Evolutionary conservation across 2,113 vertebrate species (phyloP), one percentile per base, ranked within the genome.

Genomic region (Lasiurus borealis): DNA sequence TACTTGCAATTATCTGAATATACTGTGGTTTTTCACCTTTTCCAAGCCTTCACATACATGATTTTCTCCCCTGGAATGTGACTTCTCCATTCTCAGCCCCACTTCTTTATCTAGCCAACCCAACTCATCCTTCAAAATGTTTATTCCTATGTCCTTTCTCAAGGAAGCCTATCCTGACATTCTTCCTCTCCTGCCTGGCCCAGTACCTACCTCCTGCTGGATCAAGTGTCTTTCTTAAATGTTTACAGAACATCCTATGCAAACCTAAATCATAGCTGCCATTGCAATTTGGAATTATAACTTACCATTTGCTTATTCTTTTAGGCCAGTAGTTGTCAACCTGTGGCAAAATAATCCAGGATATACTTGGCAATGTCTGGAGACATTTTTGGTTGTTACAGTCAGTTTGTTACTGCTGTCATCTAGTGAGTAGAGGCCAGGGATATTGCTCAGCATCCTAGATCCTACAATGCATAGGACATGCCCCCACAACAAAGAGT

Each of bases 251-350:
- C 29, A 84, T 3, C 23, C 54, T 66, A 8, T 85, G 29, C 71
- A 85, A 34, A 90, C 52, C 48, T 92, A 73, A 92, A 0, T 87
- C 44, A 44, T 31, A 88, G 57, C 46, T 87, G 14, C 27, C 44
- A 36, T 48, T 34, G 21, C 9, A 94, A 5, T 88, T 94, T 88
- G n/a, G 50, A 82, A 66, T 85, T 85, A n/a, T 13, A 77, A 18
- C 77, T 88, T 88, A 48, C 87, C 62, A 40, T 14, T 34, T 92
- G 54, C 66, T 52, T 95, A 7, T 94, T 90, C 50, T 84, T 84
- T 91, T n/a, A 89, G 66, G 66, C 27, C 46, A 52, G 15, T 78
- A 13, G 5, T 80, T 96, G 64, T 96, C 50, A 84, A 2, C 48
- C 16, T 81, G 44, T 40, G 29, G 2, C 52, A 78, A 0, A 91